Evolutionary conservation across 2,113 vertebrate species (phyloP).

Genomic region (Prionailurus bengalensis): DNA sequence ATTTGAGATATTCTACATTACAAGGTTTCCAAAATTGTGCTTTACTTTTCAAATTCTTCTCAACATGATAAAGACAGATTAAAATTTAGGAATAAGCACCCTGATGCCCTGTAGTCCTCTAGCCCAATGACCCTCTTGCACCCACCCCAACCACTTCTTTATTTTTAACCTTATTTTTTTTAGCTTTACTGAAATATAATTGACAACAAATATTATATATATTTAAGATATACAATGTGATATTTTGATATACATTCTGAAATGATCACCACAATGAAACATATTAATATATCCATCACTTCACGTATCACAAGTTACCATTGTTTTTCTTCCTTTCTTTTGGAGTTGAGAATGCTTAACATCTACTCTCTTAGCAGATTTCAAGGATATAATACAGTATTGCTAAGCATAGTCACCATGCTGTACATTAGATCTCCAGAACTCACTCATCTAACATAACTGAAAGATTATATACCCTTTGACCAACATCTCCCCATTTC

Average conservation of each 20-base stretch:
- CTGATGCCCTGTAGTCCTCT: background rate
- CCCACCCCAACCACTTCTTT: background rate
- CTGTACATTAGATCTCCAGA: background rate
- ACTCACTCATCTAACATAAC: background rate
- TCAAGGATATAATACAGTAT: background rate
- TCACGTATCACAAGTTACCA: background rate
- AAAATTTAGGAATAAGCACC: background rate
- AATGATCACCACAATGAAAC: background rate
- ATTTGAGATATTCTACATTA: background rate
- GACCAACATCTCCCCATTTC: background rate
- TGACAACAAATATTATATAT: background rate
- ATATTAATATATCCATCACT: background rate
- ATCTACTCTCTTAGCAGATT: background rate
- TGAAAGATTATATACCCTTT: background rate
- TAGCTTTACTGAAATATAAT: background rate
- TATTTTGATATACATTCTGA: background rate
- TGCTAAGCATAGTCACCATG: background rate
- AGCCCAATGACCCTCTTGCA: background rate
- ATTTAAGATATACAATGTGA: background rate
- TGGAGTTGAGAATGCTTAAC: background rate
- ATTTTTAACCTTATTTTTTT: background rate
- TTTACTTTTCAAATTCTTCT: background rate
- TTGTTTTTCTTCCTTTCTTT: background rate
- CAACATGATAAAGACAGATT: background rate
- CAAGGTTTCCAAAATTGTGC: background rate